Evolutionary conservation across 2,797 vertebrate species (phyloP), one percentile per base, ranked within the genome.

Genomic region (Triplophysa yarkandensis): DNA sequence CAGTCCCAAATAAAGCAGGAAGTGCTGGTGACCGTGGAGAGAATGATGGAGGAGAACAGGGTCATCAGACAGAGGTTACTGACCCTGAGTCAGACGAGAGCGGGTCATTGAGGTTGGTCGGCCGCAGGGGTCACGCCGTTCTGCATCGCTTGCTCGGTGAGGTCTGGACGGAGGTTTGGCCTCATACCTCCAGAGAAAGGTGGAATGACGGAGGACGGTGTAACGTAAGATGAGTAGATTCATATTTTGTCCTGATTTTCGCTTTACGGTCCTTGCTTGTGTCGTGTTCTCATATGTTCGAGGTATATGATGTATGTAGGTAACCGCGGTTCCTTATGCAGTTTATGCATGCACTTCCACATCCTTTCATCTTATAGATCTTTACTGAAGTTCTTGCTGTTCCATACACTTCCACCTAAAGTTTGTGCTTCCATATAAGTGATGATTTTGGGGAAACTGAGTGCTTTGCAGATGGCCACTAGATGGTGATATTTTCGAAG

Each of bases 21-120:
- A 2, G 94, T 96, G 36, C 85, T 89, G 78, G 92, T 88, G 87
- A 91, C 93, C 69, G 95, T 96, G 84, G 90, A 89, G 77, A 95
- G 82, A 89, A 94, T 96, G 95, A 81, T 94, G 68, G 86, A 93
- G 82, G 95, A 97, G 90, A 98, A 97, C 87, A 87, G 86, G 80
- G 77, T 82, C 1, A 93, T 94, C 54, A 91, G 96, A 88, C 82
- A 77, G 70, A 92, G 92, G 74, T 85, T 95, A 68, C 13, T 76
- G 44, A 39, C 82, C 73, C 85, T 88, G 78, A 82, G 36, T 52
- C 84, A 87, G 69, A 36, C 34, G 39, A 75, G 23, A 69, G 39
- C 25, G 7, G 17, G n/a, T n/a, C n/a, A n/a, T 25, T 74, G 39
- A 76, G 58, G 32, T 58, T 46, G 10, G 62, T 11, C 6, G 9